Evolutionary conservation across 2,888 invertebrate genomes (phyloP), one percentile per base, ranked within the genome.

Genomic region (Bombylius major): DNA sequence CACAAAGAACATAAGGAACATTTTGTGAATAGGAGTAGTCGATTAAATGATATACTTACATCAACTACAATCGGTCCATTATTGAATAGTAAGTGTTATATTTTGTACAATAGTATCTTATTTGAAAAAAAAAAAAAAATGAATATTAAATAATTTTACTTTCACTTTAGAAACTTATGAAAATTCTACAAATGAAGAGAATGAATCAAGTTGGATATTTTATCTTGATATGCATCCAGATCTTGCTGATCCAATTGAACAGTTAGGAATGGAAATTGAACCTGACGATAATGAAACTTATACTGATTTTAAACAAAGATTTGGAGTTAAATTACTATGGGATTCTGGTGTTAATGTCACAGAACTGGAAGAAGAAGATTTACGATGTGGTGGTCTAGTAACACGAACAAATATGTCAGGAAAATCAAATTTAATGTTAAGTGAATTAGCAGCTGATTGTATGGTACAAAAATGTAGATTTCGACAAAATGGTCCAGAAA

Each of bases 381-480:
- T 87, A 57, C 77, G 87, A 61, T 88, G 87, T 66, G 87, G 87
- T 51, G 87, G 87, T 9, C 73, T 84, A 14, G 85, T 87, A 0
- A 75, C 81, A 65, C 75, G 80, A 39, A 82, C 84, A 49, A 86
- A 87, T 64, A 78, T 82, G 71, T 82, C 82, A 4, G 77, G 77
- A 62, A 65, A 76, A 33, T 79, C 80, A 7, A 77, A 79, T 62
- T 76, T 77, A 62, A 72, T 78, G 44, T 69, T 86, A 5, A 80
- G 79, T 64, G 77, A 80, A 49, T 75, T 82, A 63, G 80, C 85
- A 2, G 80, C 81, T 5, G 82, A 83, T 64, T 88, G 87, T 65
- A 86, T 87, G 79, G 80, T 87, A 51, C 87, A 87, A 67, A 84
- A 83, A 68, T 88, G 87, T 69, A 80, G 82, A 59, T 88, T 88